phyloP scores from a whole-genome alignment of 2,888 invertebrate species.

The Poecilobothrus nobilitatus region DNA sequence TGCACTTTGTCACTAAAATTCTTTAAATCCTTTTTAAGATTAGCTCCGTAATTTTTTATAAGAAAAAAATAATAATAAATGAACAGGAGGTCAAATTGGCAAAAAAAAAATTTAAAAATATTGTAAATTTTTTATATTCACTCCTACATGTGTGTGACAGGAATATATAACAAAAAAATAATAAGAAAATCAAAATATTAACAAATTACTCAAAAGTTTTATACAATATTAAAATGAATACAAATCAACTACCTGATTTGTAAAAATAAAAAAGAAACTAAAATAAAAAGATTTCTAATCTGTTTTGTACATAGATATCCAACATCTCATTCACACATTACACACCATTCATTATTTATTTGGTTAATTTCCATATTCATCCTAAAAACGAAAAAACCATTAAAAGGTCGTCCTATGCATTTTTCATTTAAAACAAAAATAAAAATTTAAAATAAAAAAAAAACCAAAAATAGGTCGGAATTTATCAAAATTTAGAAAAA shows the following conservation, averaged over 20 bases:
- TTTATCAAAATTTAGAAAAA: not conserved
- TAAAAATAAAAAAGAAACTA: no score
- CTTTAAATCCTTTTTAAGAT: no score
- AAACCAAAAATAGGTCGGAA: constrained; percentile 3
- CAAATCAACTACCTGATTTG: not conserved
- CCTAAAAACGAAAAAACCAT: not conserved
- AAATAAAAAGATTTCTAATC: no score
- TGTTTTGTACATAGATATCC: not conserved
- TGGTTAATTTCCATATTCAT: not conserved
- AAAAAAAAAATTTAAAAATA: no score
- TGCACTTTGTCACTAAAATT: no score
- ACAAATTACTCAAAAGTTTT: not conserved
- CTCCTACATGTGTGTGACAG: no score
- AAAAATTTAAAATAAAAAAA: not conserved
- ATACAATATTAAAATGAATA: not conserved
- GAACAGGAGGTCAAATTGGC: no score
- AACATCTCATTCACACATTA: not conserved
- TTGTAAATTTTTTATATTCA: no score
- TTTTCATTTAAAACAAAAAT: not conserved
- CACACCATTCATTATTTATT: not conserved
- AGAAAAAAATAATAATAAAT: no score
- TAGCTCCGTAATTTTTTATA: no score
- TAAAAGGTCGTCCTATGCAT: not conserved
- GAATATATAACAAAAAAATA: no score
- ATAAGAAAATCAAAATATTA: not conserved